Evolutionary conservation across 2,888 invertebrate genomes (phyloP).

Genomic region (Arrhopalites spinosus): DNA sequence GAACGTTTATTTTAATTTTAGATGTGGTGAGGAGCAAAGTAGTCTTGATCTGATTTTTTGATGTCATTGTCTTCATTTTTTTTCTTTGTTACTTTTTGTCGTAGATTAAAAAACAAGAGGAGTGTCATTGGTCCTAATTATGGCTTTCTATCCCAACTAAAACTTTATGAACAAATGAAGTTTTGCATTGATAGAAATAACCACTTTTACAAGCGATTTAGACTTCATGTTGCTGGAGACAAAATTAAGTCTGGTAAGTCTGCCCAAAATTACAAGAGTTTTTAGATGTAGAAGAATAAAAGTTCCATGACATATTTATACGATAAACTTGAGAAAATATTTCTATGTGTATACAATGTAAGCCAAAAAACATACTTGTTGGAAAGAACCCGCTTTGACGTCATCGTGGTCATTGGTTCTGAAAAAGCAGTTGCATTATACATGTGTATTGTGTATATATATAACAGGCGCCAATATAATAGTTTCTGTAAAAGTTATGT

Average conservation of each 20-base stretch:
- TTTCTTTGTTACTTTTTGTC: constrained; percentile 5
- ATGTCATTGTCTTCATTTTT: not conserved
- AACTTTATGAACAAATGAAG: constrained; percentile 78
- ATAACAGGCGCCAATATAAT: too few relatives aligned
- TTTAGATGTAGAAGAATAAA: not conserved
- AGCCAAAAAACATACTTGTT: too few relatives aligned
- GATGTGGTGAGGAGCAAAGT: not conserved
- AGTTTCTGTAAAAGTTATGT: not conserved
- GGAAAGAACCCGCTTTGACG: too few relatives aligned
- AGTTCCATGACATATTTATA: not conserved
- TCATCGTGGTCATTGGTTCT: not conserved
- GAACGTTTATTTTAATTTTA: not conserved
- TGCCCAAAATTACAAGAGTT: not conserved
- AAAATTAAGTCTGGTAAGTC: constrained; percentile 72
- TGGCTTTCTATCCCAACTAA: constrained; percentile 79
- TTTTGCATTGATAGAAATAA: constrained; percentile 71
- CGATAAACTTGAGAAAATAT: not conserved
- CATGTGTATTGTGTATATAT: not conserved
- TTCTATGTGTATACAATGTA: too few relatives aligned
- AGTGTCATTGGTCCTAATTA: constrained; percentile 71
- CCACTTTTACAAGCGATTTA: constrained; percentile 73
- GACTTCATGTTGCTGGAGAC: constrained; percentile 78
- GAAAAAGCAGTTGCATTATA: not conserved
- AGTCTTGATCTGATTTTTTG: not conserved
- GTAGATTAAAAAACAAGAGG: constrained; percentile 48